Base-by-base conservation (phyloP, 2,113 vertebrate species). In the Marcusenius ussheri region DNA sequence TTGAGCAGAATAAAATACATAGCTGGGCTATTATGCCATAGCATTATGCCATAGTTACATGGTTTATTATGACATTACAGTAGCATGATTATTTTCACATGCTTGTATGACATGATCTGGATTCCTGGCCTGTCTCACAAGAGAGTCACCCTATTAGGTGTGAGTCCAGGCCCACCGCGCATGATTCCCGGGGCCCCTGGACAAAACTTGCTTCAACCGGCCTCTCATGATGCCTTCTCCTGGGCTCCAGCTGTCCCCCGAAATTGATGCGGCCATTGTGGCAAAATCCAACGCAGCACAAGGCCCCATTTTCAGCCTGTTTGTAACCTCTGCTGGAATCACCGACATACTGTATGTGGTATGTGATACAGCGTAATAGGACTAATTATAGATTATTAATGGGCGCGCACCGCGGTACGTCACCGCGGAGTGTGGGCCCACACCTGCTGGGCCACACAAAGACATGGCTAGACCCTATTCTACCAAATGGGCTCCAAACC, bases 81-180 rank as follows among this genome's bases (percentile, higher is more conserved):
- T 5, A 50, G 24, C 9, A 50, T 19, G 31, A 39, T 80, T 42
- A 35, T 80, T 80, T 35, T 19, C 70, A 39, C 35, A 19, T 39
- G 11, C 70, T 77, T 77, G 70, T 77, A 39, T 77, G 21, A 45
- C 24, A 46, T 3, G 19, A 8, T 84, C 83, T 85, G 45, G 45
- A 84, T 84, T 46, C 21, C 45, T 47, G 35, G 31, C 5, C 74
- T 19, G 74, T 80, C 83, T 5, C 45, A 49, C 19, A 13, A n/a
- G 83, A 47, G 2, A 13, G 21, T 42, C n/a, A 3, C 84, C 84
- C 88, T 89, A 42, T 91, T 70, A 91, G 89, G 93, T 93, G 94
- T 93, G 94, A 95, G 94, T 31, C 15, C 24, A 8, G 21, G 21
- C 56, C 21, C 8, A 19, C 70, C 15, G 0, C 13, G 0, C 3